These are phyloP conservation scores for Podiceps cristatus DNA, from an alignment of 2,113 vertebrate species.

Conservation along the genomic window DNA sequence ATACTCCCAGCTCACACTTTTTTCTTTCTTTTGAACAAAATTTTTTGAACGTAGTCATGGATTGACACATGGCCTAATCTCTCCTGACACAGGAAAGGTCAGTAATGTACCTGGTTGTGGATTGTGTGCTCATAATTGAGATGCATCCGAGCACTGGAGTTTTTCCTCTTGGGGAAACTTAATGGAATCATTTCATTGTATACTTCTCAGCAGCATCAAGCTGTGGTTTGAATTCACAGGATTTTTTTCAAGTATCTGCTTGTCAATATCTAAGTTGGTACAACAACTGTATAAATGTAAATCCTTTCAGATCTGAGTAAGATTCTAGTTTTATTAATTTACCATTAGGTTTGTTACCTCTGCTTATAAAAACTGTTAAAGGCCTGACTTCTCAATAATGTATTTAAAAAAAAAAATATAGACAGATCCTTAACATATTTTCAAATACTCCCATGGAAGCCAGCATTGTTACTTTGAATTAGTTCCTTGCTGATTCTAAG, in stretches of 20 bases:
- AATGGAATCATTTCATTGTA: neutral
- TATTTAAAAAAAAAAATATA: neutral
- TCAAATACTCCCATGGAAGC: neutral
- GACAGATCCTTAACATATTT: neutral
- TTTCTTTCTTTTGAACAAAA: neutral
- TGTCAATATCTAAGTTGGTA: neutral
- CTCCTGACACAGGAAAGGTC: neutral
- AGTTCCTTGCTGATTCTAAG: neutral
- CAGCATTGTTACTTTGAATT: neutral
- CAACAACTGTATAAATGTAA: neutral
- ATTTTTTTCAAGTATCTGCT: neutral
- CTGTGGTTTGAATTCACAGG: neutral
- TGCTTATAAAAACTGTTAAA: neutral
- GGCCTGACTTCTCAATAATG: neutral
- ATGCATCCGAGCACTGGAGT: neutral
- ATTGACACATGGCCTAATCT: neutral
- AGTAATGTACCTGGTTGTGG: neutral
- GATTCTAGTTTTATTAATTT: neutral
- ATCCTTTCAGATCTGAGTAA: neutral
- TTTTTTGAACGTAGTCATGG: neutral
- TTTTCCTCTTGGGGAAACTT: neutral
- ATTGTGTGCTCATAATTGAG: neutral
- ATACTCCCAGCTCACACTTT: neutral
- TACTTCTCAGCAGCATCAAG: neutral
- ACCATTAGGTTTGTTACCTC: neutral